phyloP scores from a whole-genome alignment of 2,888 invertebrate genomes.

The Cylloceria caligata region DNA sequence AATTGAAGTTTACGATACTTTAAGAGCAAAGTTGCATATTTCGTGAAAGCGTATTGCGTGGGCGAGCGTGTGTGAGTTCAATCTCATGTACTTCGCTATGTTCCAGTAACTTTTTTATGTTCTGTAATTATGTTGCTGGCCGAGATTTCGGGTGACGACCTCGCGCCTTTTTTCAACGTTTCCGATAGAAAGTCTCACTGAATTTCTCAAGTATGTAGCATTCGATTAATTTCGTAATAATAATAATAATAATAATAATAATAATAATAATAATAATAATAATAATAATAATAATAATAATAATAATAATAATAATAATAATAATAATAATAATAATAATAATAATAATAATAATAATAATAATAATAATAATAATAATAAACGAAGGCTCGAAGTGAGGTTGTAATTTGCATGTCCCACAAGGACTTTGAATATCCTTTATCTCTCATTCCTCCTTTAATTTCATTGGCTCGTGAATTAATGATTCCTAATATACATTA shows the following conservation, averaged over 20 bases:
- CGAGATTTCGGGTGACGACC: conserved; percentile 52
- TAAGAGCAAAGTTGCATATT: conserved; percentile 3
- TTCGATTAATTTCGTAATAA: background rate
- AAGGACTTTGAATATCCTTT: background rate
- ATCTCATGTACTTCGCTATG: background rate
- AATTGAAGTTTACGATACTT: background rate
- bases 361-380: background rate
- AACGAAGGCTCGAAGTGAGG: background rate
- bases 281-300: background rate
- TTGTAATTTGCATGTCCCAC: conserved; percentile 25
- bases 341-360: conserved; percentile 3
- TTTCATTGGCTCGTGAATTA: conserved; percentile 6
- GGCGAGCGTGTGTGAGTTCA: conserved; percentile 5
- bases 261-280: no score
- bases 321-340: conserved; percentile 3
- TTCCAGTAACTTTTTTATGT: conserved; percentile 2
- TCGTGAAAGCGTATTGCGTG: conserved; percentile 26
- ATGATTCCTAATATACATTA: background rate
- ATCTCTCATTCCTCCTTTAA: background rate
- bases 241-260: background rate
- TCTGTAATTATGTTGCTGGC: conserved; percentile 45
- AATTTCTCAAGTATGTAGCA: conserved; percentile 27
- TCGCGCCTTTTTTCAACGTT: conserved; percentile 11
- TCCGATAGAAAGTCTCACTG: conserved; percentile 44
- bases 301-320: background rate